Base-by-base conservation (phyloP, 2,113 vertebrate genomes). In the Aldabrachelys gigantea region DNA sequence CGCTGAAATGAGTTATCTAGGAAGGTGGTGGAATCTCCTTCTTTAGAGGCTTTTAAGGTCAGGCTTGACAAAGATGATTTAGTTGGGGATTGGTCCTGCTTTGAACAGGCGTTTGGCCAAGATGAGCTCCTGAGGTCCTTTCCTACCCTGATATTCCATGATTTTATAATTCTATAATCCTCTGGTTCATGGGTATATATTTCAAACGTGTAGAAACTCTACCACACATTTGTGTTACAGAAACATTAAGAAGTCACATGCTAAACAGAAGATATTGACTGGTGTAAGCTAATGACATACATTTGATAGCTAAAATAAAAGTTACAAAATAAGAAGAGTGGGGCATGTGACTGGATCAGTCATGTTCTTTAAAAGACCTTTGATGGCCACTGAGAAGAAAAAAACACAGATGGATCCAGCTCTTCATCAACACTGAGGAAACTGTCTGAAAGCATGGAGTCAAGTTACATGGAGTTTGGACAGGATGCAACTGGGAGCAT, bases 381-480 rank as follows among this genome's bases (percentile, higher is more conserved):
- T 72, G n/a, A 38, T 5, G 2, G 14, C 17, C n/a, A 38, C 35
- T 38, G 69, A n/a, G 17, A 17, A 72, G 65, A 72, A 72, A 38
- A 38, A 35, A 38, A 9, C 8, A 72, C 19, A 22, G n/a, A 22
- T 72, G 65, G n/a, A n/a, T 21, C 81, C 27, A 59, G 27, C 54
- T 59, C 31, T 35, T 24, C 35, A 81, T 38, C 19, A 54, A 21
- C 35, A 38, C 19, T 12, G 10, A 29, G 25, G 16, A 19, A 21
- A 44, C 35, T 72, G n/a, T 72, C 65, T 72, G 41, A 41, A 83
- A 47, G 54, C 31, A 35, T 19, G 59, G 8, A 49, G 24, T 62
- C 57, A 0, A 0, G 35, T n/a, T 69, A 22, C 17, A 21, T 38
- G 65, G 57, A 62, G 17, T 19, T 57, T 84, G 89, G 25, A 3